These are phyloP conservation scores for Pseudopleuronectes americanus DNA, from an alignment of 2,797 vertebrate genomes.

Conservation along the genomic window DNA sequence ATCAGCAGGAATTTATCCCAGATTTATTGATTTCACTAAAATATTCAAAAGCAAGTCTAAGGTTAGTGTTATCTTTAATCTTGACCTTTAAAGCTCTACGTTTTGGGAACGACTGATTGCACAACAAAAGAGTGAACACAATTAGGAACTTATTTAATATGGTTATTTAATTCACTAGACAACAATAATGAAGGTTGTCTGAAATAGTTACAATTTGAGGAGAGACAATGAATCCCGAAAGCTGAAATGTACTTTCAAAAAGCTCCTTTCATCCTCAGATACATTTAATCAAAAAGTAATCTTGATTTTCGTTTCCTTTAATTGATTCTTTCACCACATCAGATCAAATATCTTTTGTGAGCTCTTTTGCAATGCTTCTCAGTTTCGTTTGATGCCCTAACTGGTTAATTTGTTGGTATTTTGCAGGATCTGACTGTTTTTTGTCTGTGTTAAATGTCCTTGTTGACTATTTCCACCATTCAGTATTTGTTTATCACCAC, in stretches of 20 bases:
- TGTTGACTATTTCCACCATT: neutral
- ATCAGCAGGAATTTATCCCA: constrained; percentile 9
- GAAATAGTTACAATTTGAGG: too few relatives aligned
- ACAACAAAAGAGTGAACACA: constrained; percentile 1
- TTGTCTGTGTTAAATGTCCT: neutral
- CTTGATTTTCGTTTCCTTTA: neutral
- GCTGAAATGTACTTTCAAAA: neutral
- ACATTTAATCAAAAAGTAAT: neutral
- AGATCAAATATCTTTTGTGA: neutral
- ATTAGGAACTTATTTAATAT: neutral
- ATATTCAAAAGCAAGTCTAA: constrained; percentile 3
- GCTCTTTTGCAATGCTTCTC: neutral
- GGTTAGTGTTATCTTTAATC: neutral
- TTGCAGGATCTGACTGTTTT: neutral
- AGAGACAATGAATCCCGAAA: neutral
- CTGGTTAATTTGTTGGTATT: neutral
- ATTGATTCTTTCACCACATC: neutral
- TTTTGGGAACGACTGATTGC: neutral
- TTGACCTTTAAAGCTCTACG: neutral
- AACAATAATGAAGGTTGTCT: neutral
- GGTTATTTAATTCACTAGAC: neutral
- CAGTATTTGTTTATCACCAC: constrained; percentile 17
- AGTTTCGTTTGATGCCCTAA: neutral
- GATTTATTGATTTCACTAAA: constrained; percentile 25
- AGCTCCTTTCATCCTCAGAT: neutral